Percentiles rank a stretch among this genome's conserved stretches.
These are phyloP conservation scores for Thamnophis elegans DNA, from an alignment of 2,797 vertebrate species.

Conservation along the genomic window DNA sequence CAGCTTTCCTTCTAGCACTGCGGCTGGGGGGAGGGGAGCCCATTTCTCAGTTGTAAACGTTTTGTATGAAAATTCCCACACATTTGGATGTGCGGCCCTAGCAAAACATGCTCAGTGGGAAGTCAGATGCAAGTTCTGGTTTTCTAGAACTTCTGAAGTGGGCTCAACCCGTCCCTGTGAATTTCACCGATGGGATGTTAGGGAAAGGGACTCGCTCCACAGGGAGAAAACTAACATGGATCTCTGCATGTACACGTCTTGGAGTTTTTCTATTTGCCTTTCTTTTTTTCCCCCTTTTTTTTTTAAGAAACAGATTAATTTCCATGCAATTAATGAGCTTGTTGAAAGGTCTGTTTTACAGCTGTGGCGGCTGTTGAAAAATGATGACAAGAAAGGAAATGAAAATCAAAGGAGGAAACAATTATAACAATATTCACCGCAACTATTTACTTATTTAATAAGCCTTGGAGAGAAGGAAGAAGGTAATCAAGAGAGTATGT, in stretches of 20 bases:
- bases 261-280: slow-evolving; percentile 36
- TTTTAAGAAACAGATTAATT: slow-evolving; percentile 62
- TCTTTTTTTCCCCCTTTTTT: too few species aligned
- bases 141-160: not conserved
- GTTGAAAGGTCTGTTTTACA: slow-evolving; percentile 69
- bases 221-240: slow-evolving; percentile 39
- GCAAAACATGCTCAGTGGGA: not conserved
- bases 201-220: too few species aligned
- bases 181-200: not conserved
- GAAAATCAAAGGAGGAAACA: slow-evolving; percentile 74
- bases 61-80: not conserved
- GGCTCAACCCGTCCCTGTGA: not conserved
- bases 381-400: slow-evolving; percentile 73
- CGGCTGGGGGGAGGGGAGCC: not conserved
- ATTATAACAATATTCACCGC: slow-evolving; percentile 69
- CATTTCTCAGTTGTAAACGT: not conserved
- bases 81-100: not conserved
- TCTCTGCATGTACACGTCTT: slow-evolving; percentile 19
- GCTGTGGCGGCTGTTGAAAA: slow-evolving; percentile 62
- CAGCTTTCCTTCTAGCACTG: not conserved
- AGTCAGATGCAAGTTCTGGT: not conserved
- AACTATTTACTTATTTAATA: slow-evolving; percentile 70
- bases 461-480: slow-evolving; percentile 33
- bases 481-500: slow-evolving; percentile 67
- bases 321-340: slow-evolving; percentile 67